These are phyloP conservation scores for Mus spretus DNA, from an alignment of 2,797 vertebrate genomes.

Conservation along the genomic window DNA sequence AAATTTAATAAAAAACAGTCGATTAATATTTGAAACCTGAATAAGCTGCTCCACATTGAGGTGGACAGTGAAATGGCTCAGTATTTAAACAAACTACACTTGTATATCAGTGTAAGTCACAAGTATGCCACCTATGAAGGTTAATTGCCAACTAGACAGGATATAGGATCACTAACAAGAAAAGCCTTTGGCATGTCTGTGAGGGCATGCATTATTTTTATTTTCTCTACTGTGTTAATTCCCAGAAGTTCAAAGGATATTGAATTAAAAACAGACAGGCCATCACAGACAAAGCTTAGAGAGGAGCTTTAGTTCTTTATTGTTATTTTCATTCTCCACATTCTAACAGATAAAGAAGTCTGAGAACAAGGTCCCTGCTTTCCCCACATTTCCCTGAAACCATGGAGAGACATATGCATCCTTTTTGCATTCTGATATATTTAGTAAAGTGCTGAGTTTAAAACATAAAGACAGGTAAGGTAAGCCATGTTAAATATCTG, in stretches of 20 bases:
- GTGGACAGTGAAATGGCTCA: background rate
- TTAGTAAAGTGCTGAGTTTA: constrained; percentile 45
- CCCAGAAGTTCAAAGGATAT: background rate
- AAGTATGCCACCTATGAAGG: background rate
- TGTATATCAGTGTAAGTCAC: too few species aligned
- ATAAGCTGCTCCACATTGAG: background rate
- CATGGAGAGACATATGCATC: constrained; percentile 32
- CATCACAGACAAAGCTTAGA: constrained; percentile 6
- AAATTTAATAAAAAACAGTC: background rate
- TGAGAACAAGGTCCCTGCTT: constrained; percentile 36
- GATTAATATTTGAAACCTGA: background rate
- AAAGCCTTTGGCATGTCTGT: background rate
- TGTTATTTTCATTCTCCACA: background rate
- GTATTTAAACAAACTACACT: background rate
- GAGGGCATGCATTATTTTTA: background rate
- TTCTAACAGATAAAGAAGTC: constrained; percentile 60
- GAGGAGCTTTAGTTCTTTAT: background rate
- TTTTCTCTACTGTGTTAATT: constrained; percentile 24
- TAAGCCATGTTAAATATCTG: constrained; percentile 24
- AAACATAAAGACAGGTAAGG: constrained; percentile 47
- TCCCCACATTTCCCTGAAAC: constrained; percentile 57
- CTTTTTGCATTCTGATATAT: constrained; percentile 52
- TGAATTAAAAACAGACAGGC: constrained; percentile 15
- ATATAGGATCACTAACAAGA: background rate
- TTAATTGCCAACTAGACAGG: background rate